These are phyloP conservation scores for Lipotes vexillifer DNA, from an alignment of 2,113 vertebrate species.

Conservation along the genomic window DNA sequence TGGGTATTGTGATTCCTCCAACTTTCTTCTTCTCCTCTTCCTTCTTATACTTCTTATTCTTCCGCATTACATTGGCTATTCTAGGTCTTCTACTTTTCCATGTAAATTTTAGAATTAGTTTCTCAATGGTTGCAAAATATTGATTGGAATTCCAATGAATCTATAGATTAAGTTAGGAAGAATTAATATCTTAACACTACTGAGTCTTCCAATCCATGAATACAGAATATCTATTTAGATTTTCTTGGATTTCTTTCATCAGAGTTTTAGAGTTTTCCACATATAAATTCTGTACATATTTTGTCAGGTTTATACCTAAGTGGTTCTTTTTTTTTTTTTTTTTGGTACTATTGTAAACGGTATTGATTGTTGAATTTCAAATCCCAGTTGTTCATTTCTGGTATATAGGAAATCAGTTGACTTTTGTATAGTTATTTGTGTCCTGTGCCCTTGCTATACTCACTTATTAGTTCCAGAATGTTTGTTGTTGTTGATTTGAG, in stretches of 20 bases:
- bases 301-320: neutral
- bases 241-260: neutral
- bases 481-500: neutral
- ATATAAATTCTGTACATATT: neutral
- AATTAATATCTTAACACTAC: neutral
- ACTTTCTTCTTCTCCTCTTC: neutral
- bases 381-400: neutral
- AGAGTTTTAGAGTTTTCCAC: neutral
- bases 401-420: neutral
- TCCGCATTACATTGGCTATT: neutral
- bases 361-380: neutral
- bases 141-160: neutral
- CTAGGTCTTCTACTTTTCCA: neutral
- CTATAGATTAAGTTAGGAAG: neutral
- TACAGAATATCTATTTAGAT: neutral
- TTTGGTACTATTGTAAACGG: neutral
- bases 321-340: neutral
- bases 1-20: neutral
- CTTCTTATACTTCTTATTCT: neutral
- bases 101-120: constrained; percentile 4
- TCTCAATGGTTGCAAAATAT: neutral
- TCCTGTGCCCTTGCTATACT: neutral
- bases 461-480: neutral
- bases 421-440: neutral
- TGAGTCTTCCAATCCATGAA: neutral